Base-by-base conservation (phyloP, 2,113 vertebrate species). In the Cyprinus carpio region DNA sequence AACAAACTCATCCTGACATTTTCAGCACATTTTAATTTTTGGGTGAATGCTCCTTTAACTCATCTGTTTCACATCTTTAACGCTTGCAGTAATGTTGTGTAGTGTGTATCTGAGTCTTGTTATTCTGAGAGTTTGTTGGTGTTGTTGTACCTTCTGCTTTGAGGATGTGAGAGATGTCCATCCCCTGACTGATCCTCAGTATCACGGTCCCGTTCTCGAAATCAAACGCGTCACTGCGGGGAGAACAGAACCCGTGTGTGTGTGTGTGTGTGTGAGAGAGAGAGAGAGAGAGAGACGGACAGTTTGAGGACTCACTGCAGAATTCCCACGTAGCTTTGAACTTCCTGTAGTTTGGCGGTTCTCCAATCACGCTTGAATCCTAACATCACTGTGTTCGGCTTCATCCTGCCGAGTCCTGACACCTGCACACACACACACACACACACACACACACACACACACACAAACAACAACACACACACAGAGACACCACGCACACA, bases 281-380 rank as follows among this genome's bases (percentile, higher is more conserved):
- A 77, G 0, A 20, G 4, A 29, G 27, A 2, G 23, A 77, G 27
- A 7, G 12, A 31, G 16, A 51, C 46, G 10, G 43, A 46, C 43
- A 46, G 43, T 2, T 46, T 46, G 10, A 46, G 43, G 43, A 46
- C 43, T 46, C 43, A 46, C 43, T 46, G 25, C 90, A 99, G 93
- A 86, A 97, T 90, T 71, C 98, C 97, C 89, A 97, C 94, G 6
- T 99, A 99, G 92, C 89, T 96, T 90, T 97, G 95, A 82, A 98
- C 93, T 80, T 95, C 94, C 1, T 76, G 86, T 56, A 83, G 81
- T 75, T 92, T 87, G 18, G 93, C 89, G 43, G 87, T 95, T 91
- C 92, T 96, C 98, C 98, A 99, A 89, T 97, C 95, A 85, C 86
- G 96, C 92, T 99, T 99, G 91, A 98, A 99, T 83, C 98, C 98